These are phyloP conservation scores for Gambusia yucatana DNA, from an alignment of 2,797 vertebrate species.

Conservation along the genomic window DNA sequence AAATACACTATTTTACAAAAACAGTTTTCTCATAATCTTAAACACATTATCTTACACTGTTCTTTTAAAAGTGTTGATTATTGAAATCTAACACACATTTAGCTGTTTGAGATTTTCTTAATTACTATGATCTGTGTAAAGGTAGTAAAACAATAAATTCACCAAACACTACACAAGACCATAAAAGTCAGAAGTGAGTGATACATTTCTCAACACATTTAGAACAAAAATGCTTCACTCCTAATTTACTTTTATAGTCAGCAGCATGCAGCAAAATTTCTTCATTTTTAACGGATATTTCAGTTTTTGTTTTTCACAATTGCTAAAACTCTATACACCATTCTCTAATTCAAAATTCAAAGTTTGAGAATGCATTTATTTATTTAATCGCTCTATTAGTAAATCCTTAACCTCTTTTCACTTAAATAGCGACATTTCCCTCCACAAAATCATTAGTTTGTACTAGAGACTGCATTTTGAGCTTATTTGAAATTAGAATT, in stretches of 20 bases:
- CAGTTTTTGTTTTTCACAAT: background rate
- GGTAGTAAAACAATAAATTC: background rate
- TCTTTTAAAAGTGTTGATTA: background rate
- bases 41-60: background rate
- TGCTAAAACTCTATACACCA: background rate
- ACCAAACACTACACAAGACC: background rate
- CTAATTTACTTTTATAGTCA: background rate
- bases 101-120: background rate
- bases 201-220: background rate
- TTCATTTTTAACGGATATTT: background rate
- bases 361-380: background rate
- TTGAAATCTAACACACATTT: background rate
- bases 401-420: background rate
- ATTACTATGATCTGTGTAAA: background rate
- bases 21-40: background rate
- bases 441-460: too few species aligned
- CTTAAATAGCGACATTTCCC: background rate
- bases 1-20: background rate
- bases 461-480: too few species aligned
- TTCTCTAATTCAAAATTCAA: background rate
- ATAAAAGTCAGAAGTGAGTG: background rate
- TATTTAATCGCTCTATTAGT: background rate
- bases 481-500: too few species aligned
- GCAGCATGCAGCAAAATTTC: background rate
- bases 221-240: background rate